Evolutionary conservation across 1,140 invertebrate species (phyloP), one percentile per base, ranked within the genome.

Genomic region (Drosophila ficusphila): DNA sequence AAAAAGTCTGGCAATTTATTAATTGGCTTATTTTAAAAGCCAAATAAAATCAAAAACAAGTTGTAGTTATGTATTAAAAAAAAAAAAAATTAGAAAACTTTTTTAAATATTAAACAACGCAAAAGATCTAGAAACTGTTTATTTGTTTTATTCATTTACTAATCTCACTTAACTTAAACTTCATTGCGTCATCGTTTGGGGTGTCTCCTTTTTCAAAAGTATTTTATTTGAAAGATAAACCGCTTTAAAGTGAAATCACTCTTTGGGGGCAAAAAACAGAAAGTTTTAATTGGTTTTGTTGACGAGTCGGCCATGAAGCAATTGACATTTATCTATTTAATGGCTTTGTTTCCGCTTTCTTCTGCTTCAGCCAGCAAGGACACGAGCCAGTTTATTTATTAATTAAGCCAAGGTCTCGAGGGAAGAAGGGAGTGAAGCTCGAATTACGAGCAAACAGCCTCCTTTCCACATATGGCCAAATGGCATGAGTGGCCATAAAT

Each of bases 241-340:
- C 12, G 9, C 33, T 42, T 41, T 33, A 65, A 67, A 57, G 41
- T 23, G 9, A 38, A 60, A 21, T 21, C 38, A 46, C 41, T 58
- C 36, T 64, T 8, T 6, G 11, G 6, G 5, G 11, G 19, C 16
- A 25, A 19, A 19, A 33, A 9, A 27, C 21, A 16, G n/a, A 42
- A 67, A 34, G n/a, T 41, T 23, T 60, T 61, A 56, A 76, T 54
- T 51, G 64, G n/a, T 27, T 70, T 41, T 51, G 54, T 61, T 42
- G 23, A 44, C 25, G 14, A 36, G 46, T 54, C 42, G 19, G 56
- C 51, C 34, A 49, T 42, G 38, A 16, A 36, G 54, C 60, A 58
- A 74, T 79, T 58, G 76, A 67, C 70, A 72, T 73, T 86, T 69
- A 86, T 76, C 53, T 44, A 47, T 54, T 81, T 81, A 39, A 86